These are phyloP conservation scores for Drosophila pseudoobscura DNA, from an alignment of 1,140 invertebrate species.

Conservation along the genomic window DNA sequence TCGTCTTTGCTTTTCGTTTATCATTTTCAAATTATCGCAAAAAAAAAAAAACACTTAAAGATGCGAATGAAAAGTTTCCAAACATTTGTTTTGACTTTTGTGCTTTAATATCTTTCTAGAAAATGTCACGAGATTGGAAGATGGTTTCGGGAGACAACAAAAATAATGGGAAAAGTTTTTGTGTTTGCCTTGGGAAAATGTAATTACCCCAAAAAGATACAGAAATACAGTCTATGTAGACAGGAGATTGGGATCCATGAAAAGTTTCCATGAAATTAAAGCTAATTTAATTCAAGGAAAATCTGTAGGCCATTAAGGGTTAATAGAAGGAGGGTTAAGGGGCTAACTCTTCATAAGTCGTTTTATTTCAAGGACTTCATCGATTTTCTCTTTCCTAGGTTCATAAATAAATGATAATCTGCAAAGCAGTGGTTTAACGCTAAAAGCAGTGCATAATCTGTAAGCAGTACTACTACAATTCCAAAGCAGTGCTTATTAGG, in stretches of 20 bases:
- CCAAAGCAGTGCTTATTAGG: too few species aligned
- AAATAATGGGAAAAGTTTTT: not conserved
- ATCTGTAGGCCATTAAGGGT: not conserved
- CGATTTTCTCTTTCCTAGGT: too few species aligned
- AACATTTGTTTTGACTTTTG: not conserved
- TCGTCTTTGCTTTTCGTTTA: conserved; percentile 7
- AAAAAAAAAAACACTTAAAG: conserved; percentile 7
- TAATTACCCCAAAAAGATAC: conserved; percentile 8
- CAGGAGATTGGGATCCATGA: not conserved
- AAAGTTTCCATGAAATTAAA: conserved; percentile 24
- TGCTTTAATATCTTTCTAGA: conserved; percentile 10
- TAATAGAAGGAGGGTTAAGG: too few species aligned
- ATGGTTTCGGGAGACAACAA: not conserved
- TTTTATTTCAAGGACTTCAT: too few species aligned
- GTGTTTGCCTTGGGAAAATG: not conserved
- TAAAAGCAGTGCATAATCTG: too few species aligned
- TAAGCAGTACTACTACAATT: too few species aligned
- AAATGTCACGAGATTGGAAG: not conserved
- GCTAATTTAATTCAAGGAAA: conserved; percentile 19
- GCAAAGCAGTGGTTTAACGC: too few species aligned
- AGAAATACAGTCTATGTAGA: too few species aligned
- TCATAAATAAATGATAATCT: too few species aligned
- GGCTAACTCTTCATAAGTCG: too few species aligned
- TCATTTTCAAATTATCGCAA: conserved; percentile 9
- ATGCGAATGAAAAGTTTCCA: not conserved